Base-by-base conservation (phyloP, 2,888 invertebrate species). In the Anthophora plumipes region DNA sequence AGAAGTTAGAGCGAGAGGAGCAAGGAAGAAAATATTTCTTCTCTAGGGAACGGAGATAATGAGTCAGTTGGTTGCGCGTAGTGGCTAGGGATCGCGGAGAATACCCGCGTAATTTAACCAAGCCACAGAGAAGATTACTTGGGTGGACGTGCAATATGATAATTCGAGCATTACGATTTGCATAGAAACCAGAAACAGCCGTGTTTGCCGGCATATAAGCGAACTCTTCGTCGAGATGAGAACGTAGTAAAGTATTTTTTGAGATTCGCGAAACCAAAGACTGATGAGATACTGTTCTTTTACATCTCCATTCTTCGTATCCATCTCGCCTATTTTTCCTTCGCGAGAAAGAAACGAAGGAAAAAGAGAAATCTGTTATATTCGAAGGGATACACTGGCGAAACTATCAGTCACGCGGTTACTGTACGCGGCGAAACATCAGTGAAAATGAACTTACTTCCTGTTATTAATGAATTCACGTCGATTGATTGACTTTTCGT, bases 121-220 rank as follows among this genome's bases (percentile, higher is more conserved):
- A 14, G 12, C 48, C 59, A 31, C 41, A 8, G 59, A 31, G 78
- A 78, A 64, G 57, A 70, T 76, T 76, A 60, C 52, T 59, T 55
- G 25, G 60, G 37, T 39, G 46, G 61, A 68, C 57, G 64, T 39
- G 76, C 57, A 66, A 71, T 69, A 78, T 66, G 70, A 79, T 79
- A 79, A 76, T 79, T 79, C 79, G 20, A 55, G 64, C 69, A 9
- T 70, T 54, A 17, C 48, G 69, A 76, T 79, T 79, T 76, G 69
- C 78, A 79, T 76, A 41, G 69, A 79, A 70, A 67, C 46, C 37
- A 60, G 61, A 55, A 61, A 61, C 52, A 14, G 59, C 60, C 43
- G 54, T 59, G 72, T 73, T 73, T 73, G n/a, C 54, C 12, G 46
- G 43, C 31, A 22, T 43, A 9, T 46, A 37, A 61, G 54, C 59